These are phyloP conservation scores for Drosophila leontia DNA, from an alignment of 1,140 invertebrate species.

Conservation along the genomic window DNA sequence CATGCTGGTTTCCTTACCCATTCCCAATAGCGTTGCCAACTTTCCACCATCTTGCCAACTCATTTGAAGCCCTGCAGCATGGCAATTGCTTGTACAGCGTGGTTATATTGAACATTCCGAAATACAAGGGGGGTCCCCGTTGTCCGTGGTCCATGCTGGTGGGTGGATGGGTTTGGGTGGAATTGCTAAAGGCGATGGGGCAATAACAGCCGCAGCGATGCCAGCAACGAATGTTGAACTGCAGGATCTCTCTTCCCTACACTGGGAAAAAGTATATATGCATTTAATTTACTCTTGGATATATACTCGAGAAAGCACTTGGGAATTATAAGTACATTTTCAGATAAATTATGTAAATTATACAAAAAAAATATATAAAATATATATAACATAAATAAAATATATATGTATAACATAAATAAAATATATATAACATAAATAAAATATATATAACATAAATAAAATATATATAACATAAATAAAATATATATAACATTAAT, in stretches of 20 bases:
- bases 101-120: constrained; percentile 54
- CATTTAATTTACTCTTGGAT: no score
- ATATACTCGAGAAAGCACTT: background rate
- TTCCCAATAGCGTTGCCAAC: constrained; percentile 25
- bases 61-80: constrained; percentile 47
- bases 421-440: no score
- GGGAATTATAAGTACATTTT: background rate
- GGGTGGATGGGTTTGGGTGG: constrained; percentile 1
- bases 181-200: constrained; percentile 31
- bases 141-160: constrained; percentile 1
- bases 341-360: no score
- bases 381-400: no score
- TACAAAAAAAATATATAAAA: no score
- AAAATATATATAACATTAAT: no score
- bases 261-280: background rate
- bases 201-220: constrained; percentile 41
- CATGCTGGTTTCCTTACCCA: constrained; percentile 16
- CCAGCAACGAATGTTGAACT: constrained; percentile 36
- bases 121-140: constrained; percentile 7
- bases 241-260: constrained; percentile 18
- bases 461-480: no score
- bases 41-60: constrained; percentile 52
- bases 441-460: no score
- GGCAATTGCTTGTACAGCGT: constrained; percentile 43
- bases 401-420: no score